phyloP scores from a whole-genome alignment of 2,888 invertebrate species.

The Meta bourneti region DNA sequence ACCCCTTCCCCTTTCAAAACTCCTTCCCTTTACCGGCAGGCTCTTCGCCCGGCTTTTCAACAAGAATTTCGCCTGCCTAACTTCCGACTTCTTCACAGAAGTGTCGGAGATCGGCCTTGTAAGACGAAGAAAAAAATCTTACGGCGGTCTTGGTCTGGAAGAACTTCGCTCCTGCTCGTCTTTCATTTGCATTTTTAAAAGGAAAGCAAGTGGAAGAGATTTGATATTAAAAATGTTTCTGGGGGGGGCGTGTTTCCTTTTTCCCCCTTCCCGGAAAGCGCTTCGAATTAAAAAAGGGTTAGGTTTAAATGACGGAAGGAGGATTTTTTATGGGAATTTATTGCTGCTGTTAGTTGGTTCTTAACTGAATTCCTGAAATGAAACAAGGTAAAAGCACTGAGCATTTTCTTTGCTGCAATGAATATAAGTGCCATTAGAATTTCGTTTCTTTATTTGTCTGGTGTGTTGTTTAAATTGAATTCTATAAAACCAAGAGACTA shows the following conservation, averaged over 20 bases:
- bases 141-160: not conserved
- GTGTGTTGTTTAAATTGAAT: no score
- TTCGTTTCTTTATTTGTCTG: not conserved
- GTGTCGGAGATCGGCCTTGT: slow-evolving; percentile 3
- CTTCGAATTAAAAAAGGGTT: slow-evolving; percentile 4
- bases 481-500: no score
- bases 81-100: slow-evolving; percentile 41
- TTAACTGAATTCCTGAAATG: not conserved
- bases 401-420: not conserved
- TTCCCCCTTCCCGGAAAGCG: not conserved
- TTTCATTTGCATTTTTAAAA: slow-evolving; percentile 59
- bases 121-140: slow-evolving; percentile 19
- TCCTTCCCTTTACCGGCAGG: not conserved
- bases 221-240: slow-evolving; percentile 53
- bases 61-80: slow-evolving; percentile 37
- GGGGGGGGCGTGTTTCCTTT: not conserved
- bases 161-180: slow-evolving; percentile 16
- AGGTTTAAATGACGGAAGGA: not conserved
- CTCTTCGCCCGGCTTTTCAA: slow-evolving; percentile 17
- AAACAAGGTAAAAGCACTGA: not conserved
- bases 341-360: not conserved
- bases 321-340: not conserved
- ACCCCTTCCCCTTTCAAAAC: slow-evolving; percentile 34
- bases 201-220: slow-evolving; percentile 16
- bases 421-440: not conserved